These are phyloP conservation scores for Choreutis nemorana DNA, from an alignment of 2,888 invertebrate genomes.

Conservation along the genomic window DNA sequence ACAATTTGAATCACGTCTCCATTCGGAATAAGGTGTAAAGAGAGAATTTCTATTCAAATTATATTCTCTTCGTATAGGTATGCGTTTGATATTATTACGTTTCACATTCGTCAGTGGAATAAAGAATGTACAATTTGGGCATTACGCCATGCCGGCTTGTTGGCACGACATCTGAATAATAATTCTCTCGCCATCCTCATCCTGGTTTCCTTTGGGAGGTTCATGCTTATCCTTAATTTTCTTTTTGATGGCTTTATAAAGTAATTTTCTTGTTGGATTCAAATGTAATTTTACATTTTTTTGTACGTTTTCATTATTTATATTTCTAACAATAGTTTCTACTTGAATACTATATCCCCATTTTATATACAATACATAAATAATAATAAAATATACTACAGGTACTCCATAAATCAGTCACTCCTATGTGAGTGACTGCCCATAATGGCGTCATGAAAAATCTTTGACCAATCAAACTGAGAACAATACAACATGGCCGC, in stretches of 20 bases:
- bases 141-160: conserved; percentile 46
- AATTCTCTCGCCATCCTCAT: conserved; percentile 55
- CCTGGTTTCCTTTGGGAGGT: conserved; percentile 64
- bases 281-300: no score
- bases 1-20: conserved; percentile 11
- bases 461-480: no score
- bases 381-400: no score
- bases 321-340: no score
- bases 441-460: no score
- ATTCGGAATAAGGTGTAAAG: conserved; percentile 11
- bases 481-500: no score
- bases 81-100: conserved; percentile 39
- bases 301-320: no score
- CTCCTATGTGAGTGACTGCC: no score
- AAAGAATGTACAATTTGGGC: conserved; percentile 59
- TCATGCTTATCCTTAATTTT: conserved; percentile 49
- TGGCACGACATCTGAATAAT: conserved; percentile 61
- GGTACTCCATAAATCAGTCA: no score
- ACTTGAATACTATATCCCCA: no score
- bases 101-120: conserved; percentile 48
- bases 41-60: conserved; percentile 23
- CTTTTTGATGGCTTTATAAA: conserved; percentile 33
- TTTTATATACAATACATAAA: no score
- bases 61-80: conserved; percentile 19
- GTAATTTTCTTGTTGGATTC: no score